Evolutionary conservation across 1,140 invertebrate genomes (phyloP).

Genomic region (Saxidomus purpurata): DNA sequence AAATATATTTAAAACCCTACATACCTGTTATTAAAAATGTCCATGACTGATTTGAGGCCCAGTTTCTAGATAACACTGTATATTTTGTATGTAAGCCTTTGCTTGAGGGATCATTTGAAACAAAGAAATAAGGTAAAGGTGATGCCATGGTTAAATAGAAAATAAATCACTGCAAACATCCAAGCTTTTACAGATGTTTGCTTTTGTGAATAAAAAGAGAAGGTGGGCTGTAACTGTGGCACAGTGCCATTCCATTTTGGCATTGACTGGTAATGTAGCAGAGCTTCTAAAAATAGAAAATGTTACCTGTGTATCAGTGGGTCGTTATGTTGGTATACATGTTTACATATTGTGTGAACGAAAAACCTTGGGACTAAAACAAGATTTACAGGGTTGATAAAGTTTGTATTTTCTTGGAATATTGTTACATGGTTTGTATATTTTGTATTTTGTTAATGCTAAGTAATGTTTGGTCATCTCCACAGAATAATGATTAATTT

Average conservation of each 20-base stretch:
- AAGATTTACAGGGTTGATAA: neutral
- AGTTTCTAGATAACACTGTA: too few species aligned
- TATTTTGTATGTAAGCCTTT: too few species aligned
- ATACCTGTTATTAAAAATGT: too few species aligned
- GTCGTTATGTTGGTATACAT: constrained; percentile 11
- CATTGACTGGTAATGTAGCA: neutral
- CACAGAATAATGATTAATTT: too few species aligned
- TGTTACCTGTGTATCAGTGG: neutral
- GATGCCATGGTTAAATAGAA: too few species aligned
- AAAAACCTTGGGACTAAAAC: constrained; percentile 10
- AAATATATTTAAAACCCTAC: too few species aligned
- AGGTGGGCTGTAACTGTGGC: constrained; percentile 1
- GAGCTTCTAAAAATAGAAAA: neutral
- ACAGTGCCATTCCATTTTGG: constrained; percentile 2
- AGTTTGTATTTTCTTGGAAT: constrained; percentile 25
- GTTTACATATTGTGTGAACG: constrained; percentile 35
- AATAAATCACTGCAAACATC: too few species aligned
- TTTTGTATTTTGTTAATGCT: neutral
- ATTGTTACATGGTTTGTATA: constrained; percentile 20
- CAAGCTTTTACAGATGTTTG: too few species aligned
- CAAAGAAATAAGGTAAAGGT: neutral
- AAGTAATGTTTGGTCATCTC: neutral
- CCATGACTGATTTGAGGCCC: too few species aligned
- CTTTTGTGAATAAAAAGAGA: neutral
- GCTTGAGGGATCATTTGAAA: too few species aligned